Conservation (phyloP, 2,888 invertebrate genomes). For the Amiota communis region DNA sequence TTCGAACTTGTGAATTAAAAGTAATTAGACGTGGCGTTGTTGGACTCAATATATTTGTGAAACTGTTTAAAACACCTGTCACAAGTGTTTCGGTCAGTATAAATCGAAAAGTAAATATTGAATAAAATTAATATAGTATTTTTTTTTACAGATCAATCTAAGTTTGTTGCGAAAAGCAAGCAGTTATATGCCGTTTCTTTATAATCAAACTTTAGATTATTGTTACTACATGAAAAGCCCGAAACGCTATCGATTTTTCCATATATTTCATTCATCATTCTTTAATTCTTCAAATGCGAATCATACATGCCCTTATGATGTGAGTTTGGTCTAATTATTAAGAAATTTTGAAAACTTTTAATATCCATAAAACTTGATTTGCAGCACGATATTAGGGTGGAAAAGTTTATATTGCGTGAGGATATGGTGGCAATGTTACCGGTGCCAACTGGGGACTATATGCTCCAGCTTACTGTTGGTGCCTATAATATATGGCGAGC, state of each 20-base stretch:
- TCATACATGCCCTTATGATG: conserved; percentile 27
- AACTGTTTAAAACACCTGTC: conserved; percentile 21
- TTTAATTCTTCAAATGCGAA: conserved; percentile 11
- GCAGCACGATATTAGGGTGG: conserved; percentile 37
- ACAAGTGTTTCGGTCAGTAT: conserved; percentile 32
- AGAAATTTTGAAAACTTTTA: no score
- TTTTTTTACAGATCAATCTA: conserved; percentile 21
- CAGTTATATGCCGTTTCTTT: conserved; percentile 31
- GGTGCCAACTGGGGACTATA: conserved; percentile 37
- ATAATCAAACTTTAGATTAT: conserved; percentile 20
- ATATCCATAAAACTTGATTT: background rate
- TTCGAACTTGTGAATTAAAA: conserved; percentile 28
- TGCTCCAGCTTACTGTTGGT: conserved; percentile 34
- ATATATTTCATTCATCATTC: background rate
- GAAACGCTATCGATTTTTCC: background rate
- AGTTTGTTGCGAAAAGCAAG: conserved; percentile 31
- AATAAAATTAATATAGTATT: background rate
- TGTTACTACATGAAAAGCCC: background rate
- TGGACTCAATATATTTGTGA: conserved; percentile 22
- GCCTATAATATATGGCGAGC: conserved; percentile 35
- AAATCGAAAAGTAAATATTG: no score
- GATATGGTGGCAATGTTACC: conserved; percentile 33
- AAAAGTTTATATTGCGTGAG: conserved; percentile 38
- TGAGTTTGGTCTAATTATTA: background rate
- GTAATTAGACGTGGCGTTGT: conserved; percentile 29